Evolutionary conservation across 2,113 vertebrate species (phyloP), one percentile per base, ranked within the genome.

Genomic region (Toxotes jaculatrix): DNA sequence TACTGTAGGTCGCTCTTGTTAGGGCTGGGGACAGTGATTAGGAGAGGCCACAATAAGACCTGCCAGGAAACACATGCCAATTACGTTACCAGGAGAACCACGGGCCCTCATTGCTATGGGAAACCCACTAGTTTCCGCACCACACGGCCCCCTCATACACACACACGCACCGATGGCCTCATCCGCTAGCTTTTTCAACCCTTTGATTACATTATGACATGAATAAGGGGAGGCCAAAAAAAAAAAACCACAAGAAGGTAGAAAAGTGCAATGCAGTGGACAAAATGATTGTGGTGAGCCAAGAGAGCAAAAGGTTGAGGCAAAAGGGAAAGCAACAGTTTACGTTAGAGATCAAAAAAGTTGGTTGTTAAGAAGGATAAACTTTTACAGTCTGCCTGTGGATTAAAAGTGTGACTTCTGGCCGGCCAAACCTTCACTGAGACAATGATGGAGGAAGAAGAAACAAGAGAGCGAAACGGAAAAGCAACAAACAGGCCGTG

Each of bases 41-140:
- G 92, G 90, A 88, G 90, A 90, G 93, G 83, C 93, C 92, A 93
- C 91, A 94, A 94, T 92, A 81, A 93, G 90, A 91, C 89, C 92
- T 86, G 92, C 92, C 90, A 90, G 93, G 93, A 91, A 94, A 93
- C 92, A 93, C 93, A 94, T 94, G 93, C 93, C 93, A 94, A 94
- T 94, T 94, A 94, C 89, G 93, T 94, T 93, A 93, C 93, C 93
- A 93, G 82, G 93, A 93, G 93, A 94, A 93, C 93, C 86, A 79
- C 42, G n/a, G 86, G 71, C 88, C 82, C 88, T 90, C 90, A 92
- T 93, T 51, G 82, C 93, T 91, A 93, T 93, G 92, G 93, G 90
- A 91, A 92, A 91, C 89, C 87, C 90, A 85, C 84, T 57, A 87
- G 87, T 84, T 86, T 82, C 70, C 67, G 49, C 81, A 42, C 72